Evolutionary conservation across 2,113 vertebrate species (phyloP), one percentile per base, ranked within the genome.

Genomic region (Anarrhichthys ocellatus): DNA sequence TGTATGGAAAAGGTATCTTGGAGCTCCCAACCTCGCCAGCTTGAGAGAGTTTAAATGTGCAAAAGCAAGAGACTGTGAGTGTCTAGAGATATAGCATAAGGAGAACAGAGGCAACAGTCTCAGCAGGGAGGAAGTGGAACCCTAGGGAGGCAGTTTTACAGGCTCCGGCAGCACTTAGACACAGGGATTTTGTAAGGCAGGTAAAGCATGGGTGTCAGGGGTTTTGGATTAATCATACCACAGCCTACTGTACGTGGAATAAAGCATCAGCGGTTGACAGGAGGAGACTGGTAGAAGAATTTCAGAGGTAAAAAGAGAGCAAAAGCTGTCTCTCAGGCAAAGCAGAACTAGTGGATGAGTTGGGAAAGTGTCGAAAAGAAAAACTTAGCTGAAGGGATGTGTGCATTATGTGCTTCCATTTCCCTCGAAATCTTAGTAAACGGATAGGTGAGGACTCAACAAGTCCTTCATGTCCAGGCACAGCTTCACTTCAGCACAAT

Each of bases 191-290:
- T 61, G 40, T n/a, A 48, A 32, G 11, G 27, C 15, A 74, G 56
- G 11, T 34, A 34, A 10, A 74, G 58, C n/a, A 62, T 62, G 18
- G 56, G 58, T 2, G 52, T 73, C 52, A 24, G 18, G 17, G 5
- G n/a, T 32, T 32, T 73, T 32, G 56, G 56, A 44, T 59, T 6
- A 0, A 59, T 20, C 18, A 40, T 56, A 58, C 13, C 27, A 50
- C 42, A 46, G 42, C 69, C 44, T 67, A 32, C 44, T 68, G 66
- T 48, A 48, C 27, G 18, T 50, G 17, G 17, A 50, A 68, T 9
- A 68, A 72, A 72, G 52, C 69, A 58, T 18, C 69, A 58, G 69
- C 50, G 34, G 34, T 18, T 38, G 52, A 38, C n/a, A 38, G 50
- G 34, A 40, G 69, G 52, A 72, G 27, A 72, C 22, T 32, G 27